Percentiles rank a stretch among this genome's conserved stretches.
phyloP scores from a whole-genome alignment of 2,797 vertebrate genomes.

The Micrastur ruficollis region DNA sequence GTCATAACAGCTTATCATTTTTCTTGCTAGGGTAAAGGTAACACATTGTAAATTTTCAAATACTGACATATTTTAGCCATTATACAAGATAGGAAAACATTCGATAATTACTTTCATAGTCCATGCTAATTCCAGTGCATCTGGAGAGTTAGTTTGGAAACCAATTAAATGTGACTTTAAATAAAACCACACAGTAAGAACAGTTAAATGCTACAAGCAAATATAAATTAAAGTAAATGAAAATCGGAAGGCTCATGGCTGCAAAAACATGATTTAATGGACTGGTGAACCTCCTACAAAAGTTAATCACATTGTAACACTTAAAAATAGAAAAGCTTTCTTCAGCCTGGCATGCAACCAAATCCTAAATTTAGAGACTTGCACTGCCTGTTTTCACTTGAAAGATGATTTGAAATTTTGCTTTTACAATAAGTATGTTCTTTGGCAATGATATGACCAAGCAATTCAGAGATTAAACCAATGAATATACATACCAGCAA shows the following conservation, averaged over 20 bases:
- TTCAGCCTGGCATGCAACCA: neutral
- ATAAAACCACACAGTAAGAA: neutral
- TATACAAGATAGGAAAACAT: neutral
- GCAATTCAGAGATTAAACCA: neutral
- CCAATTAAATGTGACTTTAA: neutral
- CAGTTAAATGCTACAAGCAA: neutral
- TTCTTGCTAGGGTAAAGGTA: neutral
- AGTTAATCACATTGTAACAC: neutral
- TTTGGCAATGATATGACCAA: neutral
- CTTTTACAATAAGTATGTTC: neutral
- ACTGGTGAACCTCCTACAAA: neutral
- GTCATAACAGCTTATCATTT: neutral
- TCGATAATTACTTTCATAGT: neutral
- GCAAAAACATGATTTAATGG: neutral
- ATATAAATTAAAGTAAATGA: neutral
- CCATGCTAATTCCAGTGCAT: neutral
- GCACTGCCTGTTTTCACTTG: neutral
- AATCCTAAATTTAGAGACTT: neutral
- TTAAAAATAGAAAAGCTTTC: neutral
- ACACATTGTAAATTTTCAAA: neutral
- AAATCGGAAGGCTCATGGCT: neutral
- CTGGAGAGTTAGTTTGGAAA: neutral
- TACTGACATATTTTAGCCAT: neutral
- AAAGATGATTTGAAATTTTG: neutral
- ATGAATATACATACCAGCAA: neutral